phyloP scores from a whole-genome alignment of 1,140 invertebrate species.

The Zaprionus lachaisei region DNA sequence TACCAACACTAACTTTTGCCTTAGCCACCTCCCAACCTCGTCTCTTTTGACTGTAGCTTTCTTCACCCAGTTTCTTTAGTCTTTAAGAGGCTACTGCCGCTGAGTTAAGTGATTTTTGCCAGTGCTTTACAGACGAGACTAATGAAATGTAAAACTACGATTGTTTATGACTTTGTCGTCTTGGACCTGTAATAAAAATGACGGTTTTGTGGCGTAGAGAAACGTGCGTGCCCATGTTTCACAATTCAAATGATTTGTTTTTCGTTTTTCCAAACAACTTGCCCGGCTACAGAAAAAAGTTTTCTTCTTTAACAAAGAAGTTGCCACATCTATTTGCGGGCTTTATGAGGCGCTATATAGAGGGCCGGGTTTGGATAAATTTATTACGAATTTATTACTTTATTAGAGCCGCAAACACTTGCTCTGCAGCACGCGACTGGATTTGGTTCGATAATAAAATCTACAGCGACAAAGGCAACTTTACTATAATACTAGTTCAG shows the following conservation, averaged over 20 bases:
- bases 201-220: conserved; percentile 25
- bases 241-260: conserved; percentile 67
- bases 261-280: conserved; percentile 32
- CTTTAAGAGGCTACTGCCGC: conserved; percentile 1
- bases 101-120: conserved; percentile 23
- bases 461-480: conserved; percentile 24
- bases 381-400: conserved; percentile 65
- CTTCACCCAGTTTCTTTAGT: background rate
- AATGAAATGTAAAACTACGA: conserved; percentile 61
- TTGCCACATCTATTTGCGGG: background rate
- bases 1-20: too few relatives aligned
- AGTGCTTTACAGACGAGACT: conserved; percentile 39
- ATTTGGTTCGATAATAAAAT: conserved; percentile 50
- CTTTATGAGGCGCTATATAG: conserved; percentile 13
- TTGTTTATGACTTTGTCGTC: conserved; percentile 58
- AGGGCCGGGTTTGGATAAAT: conserved; percentile 50
- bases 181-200: conserved; percentile 28
- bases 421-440: conserved; percentile 48
- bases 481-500: conserved; percentile 13
- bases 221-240: conserved; percentile 38
- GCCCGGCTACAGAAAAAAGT: conserved; percentile 29
- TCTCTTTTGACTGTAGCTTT: background rate
- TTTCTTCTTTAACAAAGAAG: conserved; percentile 1
- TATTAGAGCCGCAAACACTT: conserved; percentile 69
- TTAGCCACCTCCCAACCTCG: too few relatives aligned